phyloP scores from a whole-genome alignment of 2,888 invertebrate genomes.

The Habroteleia sp. region DNA sequence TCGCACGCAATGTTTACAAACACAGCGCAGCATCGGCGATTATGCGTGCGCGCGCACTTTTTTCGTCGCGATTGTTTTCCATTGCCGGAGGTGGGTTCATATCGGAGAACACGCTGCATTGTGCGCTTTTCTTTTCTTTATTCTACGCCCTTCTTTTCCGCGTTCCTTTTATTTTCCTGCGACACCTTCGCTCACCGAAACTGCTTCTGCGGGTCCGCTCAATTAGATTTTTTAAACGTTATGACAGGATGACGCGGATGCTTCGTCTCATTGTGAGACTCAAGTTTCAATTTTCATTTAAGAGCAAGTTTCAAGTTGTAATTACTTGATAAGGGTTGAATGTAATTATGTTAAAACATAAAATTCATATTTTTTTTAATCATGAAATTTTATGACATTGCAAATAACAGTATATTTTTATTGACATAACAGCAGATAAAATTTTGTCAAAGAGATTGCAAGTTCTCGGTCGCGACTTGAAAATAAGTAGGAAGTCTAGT shows the following conservation, averaged over 20 bases:
- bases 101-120: conserved; percentile 20
- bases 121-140: conserved; percentile 1
- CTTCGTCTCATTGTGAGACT: conserved; percentile 20
- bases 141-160: conserved; percentile 17
- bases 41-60: conserved; percentile 3
- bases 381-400: no score
- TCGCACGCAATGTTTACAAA: conserved; percentile 24
- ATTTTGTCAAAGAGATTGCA: no score
- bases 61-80: background rate
- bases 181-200: conserved; percentile 28
- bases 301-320: background rate
- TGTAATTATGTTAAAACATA: conserved; percentile 8
- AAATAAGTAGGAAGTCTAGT: no score
- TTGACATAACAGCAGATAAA: no score
- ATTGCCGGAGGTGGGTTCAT: conserved; percentile 16
- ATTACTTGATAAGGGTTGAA: no score
- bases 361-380: no score
- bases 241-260: conserved; percentile 24
- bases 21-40: conserved; percentile 14
- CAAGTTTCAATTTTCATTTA: conserved; percentile 17
- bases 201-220: conserved; percentile 43
- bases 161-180: conserved; percentile 25
- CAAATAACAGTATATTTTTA: no score
- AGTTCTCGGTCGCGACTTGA: no score
- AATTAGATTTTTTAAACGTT: conserved; percentile 29